Percentiles rank a stretch among this genome's conserved stretches.
Conservation (phyloP, 2,113 vertebrate genomes). For the Prionailurus bengalensis region DNA sequence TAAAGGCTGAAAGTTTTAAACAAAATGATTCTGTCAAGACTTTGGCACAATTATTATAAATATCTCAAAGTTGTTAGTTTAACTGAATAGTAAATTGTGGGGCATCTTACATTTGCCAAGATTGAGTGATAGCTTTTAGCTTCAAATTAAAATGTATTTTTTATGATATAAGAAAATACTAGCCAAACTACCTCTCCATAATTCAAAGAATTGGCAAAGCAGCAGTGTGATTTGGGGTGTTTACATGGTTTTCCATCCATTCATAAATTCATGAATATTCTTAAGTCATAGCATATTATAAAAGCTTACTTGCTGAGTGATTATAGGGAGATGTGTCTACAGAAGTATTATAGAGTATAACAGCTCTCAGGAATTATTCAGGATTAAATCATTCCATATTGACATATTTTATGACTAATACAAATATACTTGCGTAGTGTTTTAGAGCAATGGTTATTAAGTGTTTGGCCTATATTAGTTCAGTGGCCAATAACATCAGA, state of each 20-base stretch:
- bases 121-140: constrained; percentile 45
- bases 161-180: constrained; percentile 58
- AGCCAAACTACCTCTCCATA: neutral
- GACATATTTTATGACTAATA: neutral
- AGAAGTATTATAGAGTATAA: neutral
- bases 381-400: neutral
- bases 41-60: constrained; percentile 68
- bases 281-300: neutral
- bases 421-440: neutral
- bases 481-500: neutral
- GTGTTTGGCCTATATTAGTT: neutral
- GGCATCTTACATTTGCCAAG: constrained; percentile 32
- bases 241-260: neutral
- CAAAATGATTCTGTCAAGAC: constrained; percentile 60
- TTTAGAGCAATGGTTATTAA: neutral
- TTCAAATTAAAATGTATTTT: constrained; percentile 61
- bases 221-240: neutral
- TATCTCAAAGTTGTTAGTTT: constrained; percentile 70
- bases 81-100: constrained; percentile 65
- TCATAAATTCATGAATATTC: neutral
- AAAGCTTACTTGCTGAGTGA: neutral
- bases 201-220: constrained; percentile 31
- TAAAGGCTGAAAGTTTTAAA: constrained; percentile 52
- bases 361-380: neutral
- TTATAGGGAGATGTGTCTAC: neutral